Evolutionary conservation across 92 coral and sea anemone species (phyloP).

Genomic region (Chrysogorgia sp.): DNA sequence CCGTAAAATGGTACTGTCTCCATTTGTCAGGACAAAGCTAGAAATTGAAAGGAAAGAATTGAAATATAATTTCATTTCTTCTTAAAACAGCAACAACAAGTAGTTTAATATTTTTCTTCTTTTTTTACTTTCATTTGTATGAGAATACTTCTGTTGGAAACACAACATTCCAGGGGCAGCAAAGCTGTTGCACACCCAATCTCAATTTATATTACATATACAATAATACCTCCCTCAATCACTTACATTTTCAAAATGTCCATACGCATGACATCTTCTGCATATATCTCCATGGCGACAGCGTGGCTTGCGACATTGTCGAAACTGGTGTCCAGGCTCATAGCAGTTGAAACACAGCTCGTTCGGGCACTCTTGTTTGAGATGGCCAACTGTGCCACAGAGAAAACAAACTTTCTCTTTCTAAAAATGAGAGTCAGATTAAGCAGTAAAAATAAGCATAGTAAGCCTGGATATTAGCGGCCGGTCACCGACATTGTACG

Average conservation of each 20-base stretch:
- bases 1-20: conserved; percentile 93
- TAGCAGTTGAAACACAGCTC: conserved; percentile 89
- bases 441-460: too few species aligned
- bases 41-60: neutral
- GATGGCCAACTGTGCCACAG: conserved; percentile 80
- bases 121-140: too few species aligned
- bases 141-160: too few species aligned
- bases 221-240: too few species aligned
- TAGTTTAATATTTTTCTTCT: too few species aligned
- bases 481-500: too few species aligned
- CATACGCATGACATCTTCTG: conserved; percentile 69
- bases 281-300: conserved; percentile 66
- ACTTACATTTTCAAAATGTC: conserved; percentile 77
- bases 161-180: too few species aligned
- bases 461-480: too few species aligned
- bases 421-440: too few species aligned
- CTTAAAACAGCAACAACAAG: too few species aligned
- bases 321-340: conserved; percentile 84
- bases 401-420: conserved; percentile 71
- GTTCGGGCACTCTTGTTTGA: conserved; percentile 69
- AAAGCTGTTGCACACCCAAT: neutral
- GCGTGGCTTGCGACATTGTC: conserved; percentile 73
- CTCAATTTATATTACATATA: neutral
- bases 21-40: conserved; percentile 94
- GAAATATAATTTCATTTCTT: too few species aligned